Percentiles rank a stretch among this genome's conserved stretches.
phyloP scores from a whole-genome alignment of 2,113 vertebrate genomes.

The Stercorarius parasiticus region DNA sequence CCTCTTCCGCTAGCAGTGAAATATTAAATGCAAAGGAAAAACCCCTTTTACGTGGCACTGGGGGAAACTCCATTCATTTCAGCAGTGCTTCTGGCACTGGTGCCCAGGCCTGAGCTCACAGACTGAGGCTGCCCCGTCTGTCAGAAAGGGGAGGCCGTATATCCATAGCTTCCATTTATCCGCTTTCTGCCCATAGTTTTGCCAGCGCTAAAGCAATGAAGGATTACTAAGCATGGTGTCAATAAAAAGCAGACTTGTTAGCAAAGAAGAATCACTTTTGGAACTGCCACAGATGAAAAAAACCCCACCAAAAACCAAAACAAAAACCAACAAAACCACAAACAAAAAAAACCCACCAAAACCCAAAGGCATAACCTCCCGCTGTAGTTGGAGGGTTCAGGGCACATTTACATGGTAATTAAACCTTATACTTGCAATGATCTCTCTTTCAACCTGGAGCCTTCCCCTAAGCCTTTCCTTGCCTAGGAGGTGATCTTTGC shows the following conservation, averaged over 20 bases:
- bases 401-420: background rate
- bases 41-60: fast-evolving
- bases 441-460: background rate
- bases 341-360: too few species aligned
- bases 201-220: background rate
- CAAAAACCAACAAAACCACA: background rate
- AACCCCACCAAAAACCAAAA: fast-evolving
- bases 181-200: background rate
- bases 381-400: background rate
- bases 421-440: fast-evolving
- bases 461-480: background rate
- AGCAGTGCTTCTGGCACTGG: background rate
- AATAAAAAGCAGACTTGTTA: background rate
- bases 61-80: background rate
- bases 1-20: background rate
- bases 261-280: background rate
- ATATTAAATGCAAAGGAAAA: background rate
- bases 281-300: background rate
- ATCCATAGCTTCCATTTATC: background rate
- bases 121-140: background rate
- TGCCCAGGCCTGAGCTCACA: background rate
- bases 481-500: background rate
- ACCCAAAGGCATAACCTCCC: background rate
- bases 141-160: background rate
- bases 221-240: background rate